These are phyloP conservation scores for Brachyopa scutellaris DNA, from an alignment of 2,888 invertebrate genomes.

Conservation along the genomic window DNA sequence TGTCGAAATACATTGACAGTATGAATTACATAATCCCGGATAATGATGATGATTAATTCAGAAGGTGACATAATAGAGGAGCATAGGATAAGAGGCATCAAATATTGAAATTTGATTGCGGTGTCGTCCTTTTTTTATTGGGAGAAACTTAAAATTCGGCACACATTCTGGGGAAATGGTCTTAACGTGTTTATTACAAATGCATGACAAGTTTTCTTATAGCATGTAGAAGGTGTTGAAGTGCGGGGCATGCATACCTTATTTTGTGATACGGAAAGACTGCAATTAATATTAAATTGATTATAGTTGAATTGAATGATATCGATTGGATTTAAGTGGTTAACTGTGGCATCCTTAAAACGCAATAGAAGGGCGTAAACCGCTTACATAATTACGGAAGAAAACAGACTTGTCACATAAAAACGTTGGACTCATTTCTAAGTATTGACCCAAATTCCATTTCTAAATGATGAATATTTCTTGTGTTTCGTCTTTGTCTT, in stretches of 20 bases:
- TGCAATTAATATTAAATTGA: no score
- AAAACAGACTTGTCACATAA: no score
- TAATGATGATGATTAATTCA: conserved; percentile 57
- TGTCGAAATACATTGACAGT: neutral
- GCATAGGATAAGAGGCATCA: conserved; percentile 14
- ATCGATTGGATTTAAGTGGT: no score
- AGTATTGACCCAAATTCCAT: no score
- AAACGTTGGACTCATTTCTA: no score
- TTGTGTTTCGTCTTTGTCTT: no score
- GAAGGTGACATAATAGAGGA: conserved; percentile 33
- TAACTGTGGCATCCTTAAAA: no score
- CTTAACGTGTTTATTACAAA: conserved; percentile 23
- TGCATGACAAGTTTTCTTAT: conserved; percentile 14
- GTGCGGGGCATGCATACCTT: neutral
- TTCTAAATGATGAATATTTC: no score
- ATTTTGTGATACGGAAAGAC: no score
- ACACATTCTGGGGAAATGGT: conserved; percentile 9
- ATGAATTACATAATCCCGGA: conserved; percentile 55
- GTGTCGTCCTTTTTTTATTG: conserved; percentile 1
- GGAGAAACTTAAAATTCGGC: neutral
- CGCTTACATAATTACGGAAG: no score
- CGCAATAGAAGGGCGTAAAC: no score
- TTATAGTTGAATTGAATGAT: no score
- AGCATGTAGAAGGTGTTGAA: neutral
- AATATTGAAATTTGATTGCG: conserved; percentile 50